Base-by-base conservation (phyloP, 2,113 vertebrate genomes). In the Proterorhinus semilunaris region DNA sequence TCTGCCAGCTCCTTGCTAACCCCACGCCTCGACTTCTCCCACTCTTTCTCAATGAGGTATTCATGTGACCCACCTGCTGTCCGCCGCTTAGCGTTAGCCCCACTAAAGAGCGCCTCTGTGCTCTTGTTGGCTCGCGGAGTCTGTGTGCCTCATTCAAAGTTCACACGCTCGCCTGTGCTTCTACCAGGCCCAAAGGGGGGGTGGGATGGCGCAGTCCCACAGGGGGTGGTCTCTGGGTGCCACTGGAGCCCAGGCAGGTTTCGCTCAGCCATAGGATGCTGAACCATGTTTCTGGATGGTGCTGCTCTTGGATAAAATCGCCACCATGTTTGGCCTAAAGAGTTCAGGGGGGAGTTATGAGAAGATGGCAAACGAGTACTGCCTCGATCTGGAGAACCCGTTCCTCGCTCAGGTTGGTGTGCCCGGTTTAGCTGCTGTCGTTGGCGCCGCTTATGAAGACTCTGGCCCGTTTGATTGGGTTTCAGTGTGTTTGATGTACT, bases 271-370 rank as follows among this genome's bases (percentile, higher is more conserved):
- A 69, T 71, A 84, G 80, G 86, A 83, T 81, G 87, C 82, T 72
- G 66, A 70, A 76, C 77, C 80, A 77, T 81, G 84, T 81, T 85
- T 81, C 87, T 91, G 87, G 76, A 92, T 90, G 90, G 85, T 87
- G 79, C 74, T 83, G 70, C 82, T 81, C 72, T 80, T 90, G 79
- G 83, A 86, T 79, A 88, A 90, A 86, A 78, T 88, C 49, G 90
- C 91, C 91, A 91, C 86, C 85, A 93, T 93, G 92, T 91, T 93
- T 89, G 91, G 91, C 90, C 86, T 89, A 75, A 88, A 83, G 83
- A 88, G 83, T 83, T 91, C 90, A 76, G 87, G 83, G 71, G 90
- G 91, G 74, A 91, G 85, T 70, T 92, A 93, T 62, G 88, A 90
- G 87, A 93, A 93, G 83, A 92, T 93, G 83, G 80, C 84, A 79